Evolutionary conservation across 1,140 invertebrate species (phyloP), one percentile per base, ranked within the genome.

Genomic region (Leptonema lineaticorne): DNA sequence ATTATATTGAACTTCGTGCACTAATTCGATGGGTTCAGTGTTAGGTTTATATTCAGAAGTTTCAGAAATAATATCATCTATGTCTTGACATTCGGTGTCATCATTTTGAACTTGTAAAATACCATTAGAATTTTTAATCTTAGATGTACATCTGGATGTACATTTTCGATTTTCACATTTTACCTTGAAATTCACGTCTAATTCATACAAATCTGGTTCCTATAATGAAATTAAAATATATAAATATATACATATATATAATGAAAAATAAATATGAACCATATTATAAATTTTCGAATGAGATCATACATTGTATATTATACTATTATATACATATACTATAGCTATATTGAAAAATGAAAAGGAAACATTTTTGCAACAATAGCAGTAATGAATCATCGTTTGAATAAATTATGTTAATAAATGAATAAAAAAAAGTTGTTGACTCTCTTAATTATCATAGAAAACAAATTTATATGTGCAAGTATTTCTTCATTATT

Each of bases 1-100:
- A 53, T 69, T 69, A 20, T 56, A 27, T 33, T 72, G 68, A 14
- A 72, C 29, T 37, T 72, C 71, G 30, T 72, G 71, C 18, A 53
- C 29, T 20, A 72, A 63, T 30, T 69, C 33, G 11, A 72, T 48
- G 4, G 59, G 60, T 27, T 56, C 41, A 8, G n/a, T 20, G n/a
- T 33, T 59, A 14, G 28, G 5, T 16, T 8, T 9, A 4, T n/a
- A 29, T 33, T 59, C 53, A 20, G 1, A n/a, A 8, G 46, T 16
- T 5, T 20, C 16, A 7, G 46, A 50, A 3, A 16, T n/a, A 45
- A 14, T 2, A 50, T 53, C 22, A 2, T 16, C 18, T 1, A 59
- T 22, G n/a, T 30, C 8, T 33, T 59, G 18, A 22, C 33, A 53
- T 30, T 33, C 14, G 4, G 24, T 16, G 3, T 30, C 57, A 18